Base-by-base conservation (phyloP, 2,113 vertebrate species). In the Polypterus senegalus region DNA sequence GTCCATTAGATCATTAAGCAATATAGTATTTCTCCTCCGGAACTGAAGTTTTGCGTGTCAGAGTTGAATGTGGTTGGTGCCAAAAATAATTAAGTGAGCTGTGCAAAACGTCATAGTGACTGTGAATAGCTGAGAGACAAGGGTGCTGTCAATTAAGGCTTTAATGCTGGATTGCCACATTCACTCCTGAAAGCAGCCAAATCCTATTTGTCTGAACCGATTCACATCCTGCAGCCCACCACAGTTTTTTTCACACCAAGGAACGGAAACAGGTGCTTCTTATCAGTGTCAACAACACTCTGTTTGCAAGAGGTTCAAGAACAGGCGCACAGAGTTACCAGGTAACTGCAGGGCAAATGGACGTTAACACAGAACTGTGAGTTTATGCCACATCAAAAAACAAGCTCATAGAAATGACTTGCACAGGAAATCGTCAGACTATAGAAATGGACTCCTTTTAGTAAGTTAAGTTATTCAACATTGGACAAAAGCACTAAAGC, bases 281-380 rank as follows among this genome's bases (percentile, higher is more conserved):
- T 55, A 27, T 67, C 69, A 68, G 11, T 27, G 27, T 71, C 64
- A 63, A 59, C 56, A 71, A 63, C 64, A 70, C 0, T 0, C 10
- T 68, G 7, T 64, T 70, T 73, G 55, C 45, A 71, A 66, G 60
- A 66, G 59, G 46, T 63, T 69, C 62, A 57, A 59, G 63, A 66
- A 65, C 47, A 71, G 66, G 56, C 70, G 10, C 4, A 1, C 4
- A 44, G 54, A 45, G 53, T 66, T 64, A 67, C 48, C 57, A 5
- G 11, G 54, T 65, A 47, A 66, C 47, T 3, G 43, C 45, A 58
- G 57, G 58, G 60, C 51, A 65, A 63, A 62, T 49, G 52, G 6
- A 8, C 54, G 65, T 70, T 67, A 69, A 62, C 47, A 66, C 3
- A 57, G 62, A 47, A n/a, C 71, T 67, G 49, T 55, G 66, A 74